Evolutionary conservation across 1,140 invertebrate species (phyloP).

Genomic region (Scaptodrosophila lebanonensis): DNA sequence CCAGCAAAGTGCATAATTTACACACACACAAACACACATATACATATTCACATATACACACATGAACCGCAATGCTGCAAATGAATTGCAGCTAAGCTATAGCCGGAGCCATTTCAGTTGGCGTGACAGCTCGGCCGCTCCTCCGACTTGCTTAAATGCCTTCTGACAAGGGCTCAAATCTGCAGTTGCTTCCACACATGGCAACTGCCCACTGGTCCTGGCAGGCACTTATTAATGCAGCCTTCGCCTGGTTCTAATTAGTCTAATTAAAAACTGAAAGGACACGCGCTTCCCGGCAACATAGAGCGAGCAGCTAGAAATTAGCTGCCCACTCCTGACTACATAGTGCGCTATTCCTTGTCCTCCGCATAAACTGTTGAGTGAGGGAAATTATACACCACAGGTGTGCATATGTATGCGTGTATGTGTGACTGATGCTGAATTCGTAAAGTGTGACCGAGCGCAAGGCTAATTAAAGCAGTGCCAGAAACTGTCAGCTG

Average conservation of each 20-base stretch:
- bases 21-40: background rate
- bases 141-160: conserved; percentile 49
- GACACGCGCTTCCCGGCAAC: conserved; percentile 18
- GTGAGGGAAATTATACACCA: too few relatives aligned
- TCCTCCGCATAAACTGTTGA: too few relatives aligned
- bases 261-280: conserved; percentile 52
- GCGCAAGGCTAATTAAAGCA: conserved; percentile 20
- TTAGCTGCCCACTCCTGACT: too few relatives aligned
- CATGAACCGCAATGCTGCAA: conserved; percentile 13
- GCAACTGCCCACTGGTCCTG: too few relatives aligned
- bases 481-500: background rate
- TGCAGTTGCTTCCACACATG: too few relatives aligned
- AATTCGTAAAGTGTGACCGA: background rate
- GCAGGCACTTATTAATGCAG: conserved; percentile 64
- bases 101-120: conserved; percentile 5
- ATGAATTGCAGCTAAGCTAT: conserved; percentile 4
- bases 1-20: conserved; percentile 1
- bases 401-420: background rate
- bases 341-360: too few relatives aligned
- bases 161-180: conserved; percentile 4
- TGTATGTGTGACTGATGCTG: background rate
- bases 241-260: conserved; percentile 50
- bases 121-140: background rate
- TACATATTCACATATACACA: background rate
- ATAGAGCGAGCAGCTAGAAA: conserved; percentile 2